These are phyloP conservation scores for Rhodophaea formosa DNA, from an alignment of 2,888 invertebrate genomes.

Conservation along the genomic window DNA sequence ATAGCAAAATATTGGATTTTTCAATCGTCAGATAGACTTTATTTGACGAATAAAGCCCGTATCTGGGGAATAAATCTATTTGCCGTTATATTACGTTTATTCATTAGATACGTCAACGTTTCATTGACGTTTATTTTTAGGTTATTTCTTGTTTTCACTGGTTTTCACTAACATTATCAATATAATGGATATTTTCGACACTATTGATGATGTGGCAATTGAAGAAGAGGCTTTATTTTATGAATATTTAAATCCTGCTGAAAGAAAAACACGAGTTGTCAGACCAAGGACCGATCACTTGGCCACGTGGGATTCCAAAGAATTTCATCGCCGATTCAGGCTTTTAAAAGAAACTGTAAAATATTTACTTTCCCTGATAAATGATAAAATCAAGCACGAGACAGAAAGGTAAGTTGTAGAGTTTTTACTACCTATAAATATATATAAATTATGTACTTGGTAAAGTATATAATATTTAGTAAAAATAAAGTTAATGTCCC, in stretches of 20 bases:
- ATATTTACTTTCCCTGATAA: no score
- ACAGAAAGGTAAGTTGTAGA: background rate
- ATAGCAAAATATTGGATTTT: constrained; percentile 10
- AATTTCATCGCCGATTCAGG: constrained; percentile 14
- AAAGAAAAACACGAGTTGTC: constrained; percentile 17
- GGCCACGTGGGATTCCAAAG: constrained; percentile 13
- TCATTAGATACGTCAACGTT: background rate
- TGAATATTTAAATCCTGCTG: constrained; percentile 17
- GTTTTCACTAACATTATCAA: background rate
- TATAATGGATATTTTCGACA: constrained; percentile 4
- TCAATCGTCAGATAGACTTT: constrained; percentile 11
- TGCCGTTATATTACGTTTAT: background rate
- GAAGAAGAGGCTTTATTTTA: constrained; percentile 20
- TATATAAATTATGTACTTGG: no score
- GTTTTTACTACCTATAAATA: no score
- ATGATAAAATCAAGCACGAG: background rate
- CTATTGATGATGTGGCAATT: constrained; percentile 17
- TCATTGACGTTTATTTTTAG: background rate
- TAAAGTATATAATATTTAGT: no score
- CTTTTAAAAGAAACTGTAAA: no score
- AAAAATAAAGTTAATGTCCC: no score
- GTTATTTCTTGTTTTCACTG: background rate
- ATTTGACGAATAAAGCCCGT: constrained; percentile 8
- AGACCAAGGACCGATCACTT: constrained; percentile 15
- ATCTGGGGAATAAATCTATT: constrained; percentile 2